Evolutionary conservation across 30 jellyfish, hydroid and myxozoan species (phyloP).

Genomic region (Aurelia aurita): DNA sequence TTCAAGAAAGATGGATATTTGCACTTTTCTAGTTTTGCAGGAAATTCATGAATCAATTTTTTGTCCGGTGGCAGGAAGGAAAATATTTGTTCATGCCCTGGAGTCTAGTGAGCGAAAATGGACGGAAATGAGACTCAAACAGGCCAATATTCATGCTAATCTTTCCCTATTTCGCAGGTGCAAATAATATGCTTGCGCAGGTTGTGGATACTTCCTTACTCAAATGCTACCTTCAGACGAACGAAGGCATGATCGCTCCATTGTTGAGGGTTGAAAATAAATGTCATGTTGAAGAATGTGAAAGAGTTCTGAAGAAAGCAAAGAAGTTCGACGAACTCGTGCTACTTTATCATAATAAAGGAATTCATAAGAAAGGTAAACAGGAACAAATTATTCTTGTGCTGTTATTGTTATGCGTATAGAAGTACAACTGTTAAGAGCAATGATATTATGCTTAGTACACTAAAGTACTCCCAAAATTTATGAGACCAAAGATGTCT

Average conservation of each 20-base stretch:
- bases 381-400: not conserved
- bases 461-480: too few species aligned
- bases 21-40: too few species aligned
- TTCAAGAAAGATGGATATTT: too few species aligned
- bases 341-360: slow-evolving; percentile 87
- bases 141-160: too few species aligned
- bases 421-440: too few species aligned
- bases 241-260: slow-evolving; percentile 92
- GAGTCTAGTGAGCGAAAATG: too few species aligned
- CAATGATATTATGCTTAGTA: too few species aligned
- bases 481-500: too few species aligned
- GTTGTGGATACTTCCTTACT: slow-evolving; percentile 89
- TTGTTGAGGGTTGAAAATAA: slow-evolving; percentile 85
- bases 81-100: too few species aligned
- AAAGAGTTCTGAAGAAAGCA: slow-evolving; percentile 78
- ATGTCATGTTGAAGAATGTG: slow-evolving; percentile 96
- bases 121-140: too few species aligned
- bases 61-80: too few species aligned
- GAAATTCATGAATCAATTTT: too few species aligned
- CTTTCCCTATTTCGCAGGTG: not conserved
- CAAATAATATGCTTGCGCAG: slow-evolving; percentile 74
- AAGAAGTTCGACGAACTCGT: slow-evolving; percentile 90
- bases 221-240: slow-evolving; percentile 87
- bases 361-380: slow-evolving; percentile 86
- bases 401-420: not conserved